These are phyloP conservation scores for Psephotus haematonotus DNA, from an alignment of 2,113 vertebrate genomes.

Conservation along the genomic window DNA sequence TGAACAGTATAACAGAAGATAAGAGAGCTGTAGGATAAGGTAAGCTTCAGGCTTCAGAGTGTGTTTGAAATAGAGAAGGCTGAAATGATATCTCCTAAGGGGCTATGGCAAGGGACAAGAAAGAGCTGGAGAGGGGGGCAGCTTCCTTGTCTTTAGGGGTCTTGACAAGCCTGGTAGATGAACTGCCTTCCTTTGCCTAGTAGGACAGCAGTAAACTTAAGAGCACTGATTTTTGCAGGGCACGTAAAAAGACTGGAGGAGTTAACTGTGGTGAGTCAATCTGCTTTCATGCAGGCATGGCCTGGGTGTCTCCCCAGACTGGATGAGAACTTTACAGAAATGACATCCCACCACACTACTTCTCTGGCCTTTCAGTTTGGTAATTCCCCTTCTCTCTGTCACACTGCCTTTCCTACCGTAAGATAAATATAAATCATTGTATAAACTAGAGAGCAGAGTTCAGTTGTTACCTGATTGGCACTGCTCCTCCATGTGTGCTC, in stretches of 20 bases:
- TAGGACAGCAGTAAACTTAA: not conserved
- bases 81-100: not conserved
- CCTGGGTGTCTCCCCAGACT: rapidly evolving
- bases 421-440: not conserved
- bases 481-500: not conserved
- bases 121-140: not conserved
- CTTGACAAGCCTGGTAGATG: not conserved
- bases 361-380: not conserved
- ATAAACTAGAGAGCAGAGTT: not conserved
- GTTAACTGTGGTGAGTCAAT: not conserved
- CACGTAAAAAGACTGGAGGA: not conserved
- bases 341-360: rapidly evolving
- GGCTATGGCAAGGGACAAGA: not conserved
- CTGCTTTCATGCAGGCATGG: not conserved
- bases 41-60: not conserved
- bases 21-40: not conserved
- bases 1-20: not conserved
- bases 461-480: not conserved
- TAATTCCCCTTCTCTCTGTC: not conserved
- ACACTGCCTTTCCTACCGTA: not conserved
- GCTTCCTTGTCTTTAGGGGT: not conserved
- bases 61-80: not conserved
- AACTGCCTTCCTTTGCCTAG: not conserved
- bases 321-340: not conserved
- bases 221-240: not conserved